Evolutionary conservation across 2,113 vertebrate genomes (phyloP), one percentile per base, ranked within the genome.

Genomic region (Oncorhynchus masou): DNA sequence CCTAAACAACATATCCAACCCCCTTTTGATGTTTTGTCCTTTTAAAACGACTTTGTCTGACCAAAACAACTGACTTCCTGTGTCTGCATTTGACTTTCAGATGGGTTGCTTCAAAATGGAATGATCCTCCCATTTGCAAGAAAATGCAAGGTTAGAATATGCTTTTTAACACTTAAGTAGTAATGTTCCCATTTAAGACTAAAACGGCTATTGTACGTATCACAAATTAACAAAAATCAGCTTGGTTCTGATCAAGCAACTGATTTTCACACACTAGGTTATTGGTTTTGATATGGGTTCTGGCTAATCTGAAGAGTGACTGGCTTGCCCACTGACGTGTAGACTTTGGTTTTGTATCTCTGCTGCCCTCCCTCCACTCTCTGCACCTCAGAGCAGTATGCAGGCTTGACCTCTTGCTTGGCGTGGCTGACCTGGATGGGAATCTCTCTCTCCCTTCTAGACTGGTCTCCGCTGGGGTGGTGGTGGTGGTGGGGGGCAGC

Each of bases 291-390:
- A 70, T 79, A 71, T 16, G 24, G 80, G 20, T 94, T 90, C n/a
- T 95, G 94, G 74, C 77, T 85, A 77, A 99, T 95, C 73, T 94
- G 93, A 75, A 98, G 85, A 16, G 94, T 97, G 71, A 99, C 94
- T 0, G 95, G 92, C 77, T 96, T 94, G 0, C 95, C 95, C 0
- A 96, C 89, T 0, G 95, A 92, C 31, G 94, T 94, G 3, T 96
- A 97, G 70, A 99, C 94, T 79, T 97, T 95, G 0, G 95, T 97
- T 92, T 96, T 97, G 66, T 96, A 99, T 92, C 95, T 98, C 27
- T 92, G 91, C 76, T 94, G 95, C 16, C 93, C 89, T 0, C 86
- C 94, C 25, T 95, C 94, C 0, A 85, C 93, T 54, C 90, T 91
- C 90, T 96, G 96, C 68, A 98, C 93, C 80, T 94, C 95, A 0